Percentiles rank a stretch among this genome's conserved stretches.
Evolutionary conservation across 2,797 vertebrate genomes (phyloP).

Genomic region (Macroramphosus scolopax): DNA sequence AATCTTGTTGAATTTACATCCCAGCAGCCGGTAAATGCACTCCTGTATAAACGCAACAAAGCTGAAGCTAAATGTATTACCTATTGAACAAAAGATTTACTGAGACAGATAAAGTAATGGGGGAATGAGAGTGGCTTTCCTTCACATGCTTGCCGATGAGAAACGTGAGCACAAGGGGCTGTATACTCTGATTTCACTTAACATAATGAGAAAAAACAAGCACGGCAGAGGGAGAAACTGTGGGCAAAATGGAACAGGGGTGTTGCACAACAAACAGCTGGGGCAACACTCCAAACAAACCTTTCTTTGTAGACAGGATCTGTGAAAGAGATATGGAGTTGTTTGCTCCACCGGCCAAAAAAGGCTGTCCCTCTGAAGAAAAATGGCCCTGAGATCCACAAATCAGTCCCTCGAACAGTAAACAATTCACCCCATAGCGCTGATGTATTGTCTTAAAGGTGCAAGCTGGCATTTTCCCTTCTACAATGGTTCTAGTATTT

Average conservation of each 20-base stretch:
- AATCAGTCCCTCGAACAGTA: conserved; percentile 55
- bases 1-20: conserved; percentile 25
- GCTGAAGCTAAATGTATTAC: conserved; percentile 31
- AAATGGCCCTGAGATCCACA: conserved; percentile 62
- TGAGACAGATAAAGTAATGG: conserved; percentile 15
- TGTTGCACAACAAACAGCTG: conserved; percentile 61
- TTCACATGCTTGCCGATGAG: conserved; percentile 29
- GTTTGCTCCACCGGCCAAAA: conserved; percentile 54
- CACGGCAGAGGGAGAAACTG: conserved; percentile 35
- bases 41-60: conserved; percentile 40
- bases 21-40: conserved; percentile 40
- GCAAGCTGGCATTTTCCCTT: conserved; percentile 59
- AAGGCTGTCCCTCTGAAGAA: conserved; percentile 32
- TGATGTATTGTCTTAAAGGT: conserved; percentile 65
- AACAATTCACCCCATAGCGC: conserved; percentile 64
- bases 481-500: conserved; percentile 55
- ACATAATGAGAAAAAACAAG: conserved; percentile 57
- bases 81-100: conserved; percentile 48
- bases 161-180: conserved; percentile 38
- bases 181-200: conserved; percentile 41
- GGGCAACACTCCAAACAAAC: conserved; percentile 57
- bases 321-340: conserved; percentile 55
- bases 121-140: conserved; percentile 30
- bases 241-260: conserved; percentile 49
- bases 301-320: conserved; percentile 63